Percentiles rank a stretch among this genome's conserved stretches.
phyloP scores from a whole-genome alignment of 2,888 invertebrate genomes.

The Zootermopsis nevadensis region DNA sequence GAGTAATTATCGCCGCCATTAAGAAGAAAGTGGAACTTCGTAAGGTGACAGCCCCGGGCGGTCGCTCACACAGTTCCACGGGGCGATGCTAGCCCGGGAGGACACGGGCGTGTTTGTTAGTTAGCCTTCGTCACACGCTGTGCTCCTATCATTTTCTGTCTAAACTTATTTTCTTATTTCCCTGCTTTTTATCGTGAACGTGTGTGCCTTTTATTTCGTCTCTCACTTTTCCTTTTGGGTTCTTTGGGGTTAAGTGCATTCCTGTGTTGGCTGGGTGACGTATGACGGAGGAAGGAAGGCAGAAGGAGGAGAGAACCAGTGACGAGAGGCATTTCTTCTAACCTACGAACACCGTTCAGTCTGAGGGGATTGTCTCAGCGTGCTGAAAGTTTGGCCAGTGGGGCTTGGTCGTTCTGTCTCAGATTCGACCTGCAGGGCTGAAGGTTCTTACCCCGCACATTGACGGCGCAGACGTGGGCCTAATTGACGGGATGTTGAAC shows the following conservation, averaged over 20 bases:
- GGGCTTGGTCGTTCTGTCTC: too few species aligned
- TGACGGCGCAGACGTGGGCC: too few species aligned
- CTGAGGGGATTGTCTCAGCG: background rate
- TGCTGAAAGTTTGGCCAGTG: background rate
- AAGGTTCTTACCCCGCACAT: too few species aligned
- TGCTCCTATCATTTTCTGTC: slow-evolving; percentile 34
- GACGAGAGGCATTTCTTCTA: background rate
- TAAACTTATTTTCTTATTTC: slow-evolving; percentile 39
- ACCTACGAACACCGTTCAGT: background rate
- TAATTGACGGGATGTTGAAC: too few species aligned
- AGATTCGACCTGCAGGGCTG: too few species aligned
- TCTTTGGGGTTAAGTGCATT: slow-evolving; percentile 41
- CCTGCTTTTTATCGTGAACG: slow-evolving; percentile 24
- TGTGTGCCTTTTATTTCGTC: slow-evolving; percentile 25
- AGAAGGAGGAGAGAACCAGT: too few species aligned
- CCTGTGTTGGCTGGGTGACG: slow-evolving; percentile 39
- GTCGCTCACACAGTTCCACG: too few species aligned
- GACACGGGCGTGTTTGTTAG: slow-evolving; percentile 19
- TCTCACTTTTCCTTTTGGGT: slow-evolving; percentile 30
- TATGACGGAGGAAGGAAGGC: background rate
- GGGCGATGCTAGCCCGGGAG: too few species aligned
- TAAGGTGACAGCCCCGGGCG: too few species aligned
- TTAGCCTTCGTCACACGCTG: background rate
- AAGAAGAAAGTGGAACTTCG: too few species aligned
- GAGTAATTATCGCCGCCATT: too few species aligned